Evolutionary conservation across 1,140 invertebrate species (phyloP).

Genomic region (Caerostris extrusa): DNA sequence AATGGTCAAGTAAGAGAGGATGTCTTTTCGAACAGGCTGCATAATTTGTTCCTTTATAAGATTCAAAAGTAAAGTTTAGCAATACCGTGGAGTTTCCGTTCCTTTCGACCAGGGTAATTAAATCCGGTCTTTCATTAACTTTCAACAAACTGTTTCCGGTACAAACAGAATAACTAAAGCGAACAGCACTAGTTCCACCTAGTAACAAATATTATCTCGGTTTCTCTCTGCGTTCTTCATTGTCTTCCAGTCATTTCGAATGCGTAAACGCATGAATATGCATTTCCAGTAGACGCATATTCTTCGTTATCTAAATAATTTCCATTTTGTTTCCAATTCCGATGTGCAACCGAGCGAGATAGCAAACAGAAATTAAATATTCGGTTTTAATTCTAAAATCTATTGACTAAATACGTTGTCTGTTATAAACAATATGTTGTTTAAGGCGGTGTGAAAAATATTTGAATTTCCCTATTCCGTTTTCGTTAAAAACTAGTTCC

Average conservation of each 20-base stretch:
- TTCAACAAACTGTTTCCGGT: slow-evolving; percentile 23
- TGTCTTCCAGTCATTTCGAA: neutral
- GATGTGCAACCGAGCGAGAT: neutral
- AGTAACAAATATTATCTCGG: slow-evolving; percentile 30
- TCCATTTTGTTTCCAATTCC: neutral
- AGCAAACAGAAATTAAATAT: neutral
- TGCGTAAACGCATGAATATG: neutral
- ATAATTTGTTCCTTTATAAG: neutral
- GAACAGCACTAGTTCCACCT: neutral
- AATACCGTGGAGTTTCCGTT: neutral
- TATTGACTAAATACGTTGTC: neutral
- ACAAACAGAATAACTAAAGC: slow-evolving; percentile 22
- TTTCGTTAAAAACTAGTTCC: neutral
- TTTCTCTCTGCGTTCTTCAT: neutral
- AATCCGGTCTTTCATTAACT: slow-evolving; percentile 34
- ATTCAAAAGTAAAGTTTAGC: neutral
- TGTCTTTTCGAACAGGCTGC: too few relatives aligned
- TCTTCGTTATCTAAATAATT: neutral
- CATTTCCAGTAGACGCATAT: neutral
- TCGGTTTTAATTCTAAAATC: neutral
- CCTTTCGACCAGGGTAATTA: neutral
- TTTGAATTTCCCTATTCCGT: neutral
- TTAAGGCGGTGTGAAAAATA: neutral
- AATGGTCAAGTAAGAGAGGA: too few relatives aligned
- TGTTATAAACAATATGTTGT: neutral